phyloP scores from a whole-genome alignment of 2,888 invertebrate species.

The Cantharis lateralis region DNA sequence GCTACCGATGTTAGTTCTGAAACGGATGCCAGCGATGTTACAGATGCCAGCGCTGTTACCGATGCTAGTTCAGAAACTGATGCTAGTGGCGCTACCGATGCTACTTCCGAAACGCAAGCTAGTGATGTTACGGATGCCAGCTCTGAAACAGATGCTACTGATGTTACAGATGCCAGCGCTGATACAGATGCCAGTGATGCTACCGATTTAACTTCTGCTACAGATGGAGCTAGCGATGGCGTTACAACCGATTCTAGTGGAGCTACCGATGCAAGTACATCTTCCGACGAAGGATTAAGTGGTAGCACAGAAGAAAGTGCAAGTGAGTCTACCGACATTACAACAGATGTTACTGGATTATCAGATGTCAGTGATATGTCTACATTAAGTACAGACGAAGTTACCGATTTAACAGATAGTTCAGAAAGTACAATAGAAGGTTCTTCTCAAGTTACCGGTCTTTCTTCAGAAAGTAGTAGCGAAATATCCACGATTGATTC shows the following conservation, averaged over 20 bases:
- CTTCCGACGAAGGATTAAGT: constrained; percentile 5
- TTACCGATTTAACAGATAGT: not conserved
- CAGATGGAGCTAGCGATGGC: not conserved
- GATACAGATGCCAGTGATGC: not conserved
- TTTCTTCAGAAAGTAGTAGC: constrained; percentile 1
- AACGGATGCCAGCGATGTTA: not conserved
- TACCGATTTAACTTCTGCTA: not conserved
- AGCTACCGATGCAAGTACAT: constrained; percentile 30
- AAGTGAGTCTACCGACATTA: not conserved
- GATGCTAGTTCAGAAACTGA: not conserved
- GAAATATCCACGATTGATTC: not conserved
- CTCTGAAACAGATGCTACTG: not conserved
- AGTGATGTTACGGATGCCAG: no score
- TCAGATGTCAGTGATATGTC: not conserved
- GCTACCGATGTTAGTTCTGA: not conserved
- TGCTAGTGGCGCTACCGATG: not conserved
- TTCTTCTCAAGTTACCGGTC: not conserved
- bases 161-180: not conserved
- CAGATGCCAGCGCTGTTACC: not conserved
- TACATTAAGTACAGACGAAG: not conserved
- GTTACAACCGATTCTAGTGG: not conserved
- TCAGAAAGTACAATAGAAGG: not conserved
- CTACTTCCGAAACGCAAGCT: no score
- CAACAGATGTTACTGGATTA: constrained; percentile 9
- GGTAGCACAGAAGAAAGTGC: not conserved